These are phyloP conservation scores for Dreissena rostriformis DNA, from an alignment of 1,140 invertebrate genomes.

Conservation along the genomic window DNA sequence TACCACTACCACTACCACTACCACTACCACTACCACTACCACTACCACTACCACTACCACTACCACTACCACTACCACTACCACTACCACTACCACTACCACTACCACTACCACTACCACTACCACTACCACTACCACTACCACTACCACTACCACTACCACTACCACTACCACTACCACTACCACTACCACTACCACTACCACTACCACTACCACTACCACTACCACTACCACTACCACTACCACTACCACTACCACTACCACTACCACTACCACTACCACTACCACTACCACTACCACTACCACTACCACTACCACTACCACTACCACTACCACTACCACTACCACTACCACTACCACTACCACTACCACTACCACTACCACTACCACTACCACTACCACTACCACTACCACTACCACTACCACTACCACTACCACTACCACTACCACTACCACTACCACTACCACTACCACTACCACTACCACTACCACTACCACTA, in stretches of 20 bases:
- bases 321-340: slow-evolving; percentile 46
- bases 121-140: slow-evolving; percentile 20
- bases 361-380: slow-evolving; percentile 52
- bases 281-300: slow-evolving; percentile 42
- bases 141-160: slow-evolving; percentile 4
- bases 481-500: no score
- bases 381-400: slow-evolving; percentile 58
- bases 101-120: slow-evolving; percentile 36
- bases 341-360: slow-evolving; percentile 46
- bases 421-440: slow-evolving; percentile 57
- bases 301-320: slow-evolving; percentile 49
- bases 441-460: slow-evolving; percentile 30
- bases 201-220: background rate
- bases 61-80: background rate
- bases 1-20: slow-evolving; percentile 12
- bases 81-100: slow-evolving; percentile 26
- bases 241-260: no score
- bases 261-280: slow-evolving; percentile 31
- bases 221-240: background rate
- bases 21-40: slow-evolving; percentile 21
- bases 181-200: slow-evolving; percentile 23
- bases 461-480: background rate
- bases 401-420: slow-evolving; percentile 57
- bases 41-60: background rate
- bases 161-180: slow-evolving; percentile 32